A percentile compares a stretch with the other conserved stretches of the same genome.
Conservation (phyloP, 2,888 invertebrate species). For the Seladonia tumulorum region DNA sequence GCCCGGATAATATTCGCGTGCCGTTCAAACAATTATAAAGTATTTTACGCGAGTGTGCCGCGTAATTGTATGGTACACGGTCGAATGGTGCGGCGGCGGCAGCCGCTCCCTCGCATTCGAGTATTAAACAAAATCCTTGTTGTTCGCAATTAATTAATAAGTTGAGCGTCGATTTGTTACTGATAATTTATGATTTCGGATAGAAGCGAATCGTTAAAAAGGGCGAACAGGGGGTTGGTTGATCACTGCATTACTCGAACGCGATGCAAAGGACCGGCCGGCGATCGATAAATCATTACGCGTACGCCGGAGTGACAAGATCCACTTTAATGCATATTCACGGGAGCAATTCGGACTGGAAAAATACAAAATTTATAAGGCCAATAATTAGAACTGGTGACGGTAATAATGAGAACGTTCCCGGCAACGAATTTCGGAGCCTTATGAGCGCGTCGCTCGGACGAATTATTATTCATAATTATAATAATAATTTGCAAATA, state of each 20-base stretch:
- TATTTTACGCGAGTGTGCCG: conserved; percentile 23
- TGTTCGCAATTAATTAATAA: conserved; percentile 43
- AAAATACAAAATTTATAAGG: conserved; percentile 9
- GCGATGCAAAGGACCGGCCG: conserved; percentile 14
- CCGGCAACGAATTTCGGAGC: neutral
- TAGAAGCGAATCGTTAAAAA: neutral
- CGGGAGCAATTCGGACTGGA: neutral
- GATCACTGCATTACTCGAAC: conserved; percentile 40
- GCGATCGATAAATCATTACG: conserved; percentile 50
- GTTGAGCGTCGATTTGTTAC: conserved; percentile 39
- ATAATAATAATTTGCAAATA: neutral
- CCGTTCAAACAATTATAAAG: conserved; percentile 23
- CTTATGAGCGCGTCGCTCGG: neutral
- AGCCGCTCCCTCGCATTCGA: neutral
- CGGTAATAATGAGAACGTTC: neutral
- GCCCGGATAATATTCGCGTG: conserved; percentile 19
- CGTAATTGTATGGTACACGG: neutral
- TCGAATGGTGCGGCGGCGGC: neutral
- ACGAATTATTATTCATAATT: neutral
- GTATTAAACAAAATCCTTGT: conserved; percentile 49
- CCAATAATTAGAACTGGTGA: neutral
- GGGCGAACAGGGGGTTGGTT: neutral
- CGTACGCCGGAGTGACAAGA: neutral
- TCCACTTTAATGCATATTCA: neutral
- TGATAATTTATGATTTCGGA: neutral